Percentiles rank a stretch among this genome's conserved stretches.
Evolutionary conservation across 2,888 invertebrate genomes (phyloP).

Genomic region (Leptopilina myrica): DNA sequence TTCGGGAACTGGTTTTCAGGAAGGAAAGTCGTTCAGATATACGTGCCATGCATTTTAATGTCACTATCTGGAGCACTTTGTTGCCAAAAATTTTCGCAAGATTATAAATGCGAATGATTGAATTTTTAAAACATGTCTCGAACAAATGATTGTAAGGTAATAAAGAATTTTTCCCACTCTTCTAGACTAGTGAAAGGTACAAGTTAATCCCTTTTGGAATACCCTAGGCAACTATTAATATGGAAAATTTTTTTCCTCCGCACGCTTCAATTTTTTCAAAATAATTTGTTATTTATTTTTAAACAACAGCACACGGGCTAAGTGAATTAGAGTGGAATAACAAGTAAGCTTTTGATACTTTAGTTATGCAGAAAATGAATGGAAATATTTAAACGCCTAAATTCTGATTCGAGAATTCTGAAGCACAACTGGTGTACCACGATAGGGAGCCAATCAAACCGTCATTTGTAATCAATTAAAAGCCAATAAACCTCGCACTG

Average conservation of each 20-base stretch:
- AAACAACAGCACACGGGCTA: background rate
- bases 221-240: background rate
- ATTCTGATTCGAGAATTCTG: slow-evolving; percentile 52
- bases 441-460: slow-evolving; percentile 71
- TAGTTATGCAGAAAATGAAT: slow-evolving; percentile 21
- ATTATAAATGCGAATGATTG: no score
- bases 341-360: slow-evolving; percentile 12
- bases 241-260: background rate
- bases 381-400: slow-evolving; percentile 33
- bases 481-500: slow-evolving; percentile 74
- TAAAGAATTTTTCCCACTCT: no score
- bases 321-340: background rate
- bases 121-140: no score
- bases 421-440: slow-evolving; percentile 53
- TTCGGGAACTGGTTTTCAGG: slow-evolving; percentile 15
- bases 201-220: no score
- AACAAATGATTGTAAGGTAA: no score
- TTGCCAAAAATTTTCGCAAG: background rate
- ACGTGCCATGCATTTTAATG: slow-evolving; percentile 32
- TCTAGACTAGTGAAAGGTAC: no score
- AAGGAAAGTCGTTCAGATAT: slow-evolving; percentile 13
- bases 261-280: background rate
- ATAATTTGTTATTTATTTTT: background rate
- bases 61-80: background rate
- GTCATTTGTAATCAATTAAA: slow-evolving; percentile 76